Percentiles rank a stretch among this genome's conserved stretches.
Conservation (phyloP, 2,888 invertebrate genomes). For the Cremastobaeus sp. region DNA sequence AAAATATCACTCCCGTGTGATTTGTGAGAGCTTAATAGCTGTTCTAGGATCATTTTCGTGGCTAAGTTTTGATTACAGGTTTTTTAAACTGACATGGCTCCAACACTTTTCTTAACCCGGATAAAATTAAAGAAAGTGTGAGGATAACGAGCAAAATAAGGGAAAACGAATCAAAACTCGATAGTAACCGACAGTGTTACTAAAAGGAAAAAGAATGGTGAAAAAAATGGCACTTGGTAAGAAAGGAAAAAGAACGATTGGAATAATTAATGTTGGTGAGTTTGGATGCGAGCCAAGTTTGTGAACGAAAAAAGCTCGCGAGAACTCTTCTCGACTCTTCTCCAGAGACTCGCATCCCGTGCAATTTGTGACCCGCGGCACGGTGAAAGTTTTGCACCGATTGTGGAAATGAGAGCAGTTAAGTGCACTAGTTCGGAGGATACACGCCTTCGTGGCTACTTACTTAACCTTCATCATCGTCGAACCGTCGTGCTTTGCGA, state of each 20-base stretch:
- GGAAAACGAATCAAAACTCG: slow-evolving; percentile 52
- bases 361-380: slow-evolving; percentile 62
- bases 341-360: slow-evolving; percentile 58
- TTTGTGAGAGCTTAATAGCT: too few species aligned
- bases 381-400: slow-evolving; percentile 40
- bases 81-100: slow-evolving; percentile 26
- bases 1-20: too few species aligned
- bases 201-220: slow-evolving; percentile 47
- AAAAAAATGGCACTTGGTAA: slow-evolving; percentile 54
- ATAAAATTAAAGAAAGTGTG: slow-evolving; percentile 51
- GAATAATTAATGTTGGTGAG: slow-evolving; percentile 73
- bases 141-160: slow-evolving; percentile 39
- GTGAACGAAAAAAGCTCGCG: slow-evolving; percentile 54
- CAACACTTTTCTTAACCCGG: slow-evolving; percentile 35
- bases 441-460: slow-evolving; percentile 66
- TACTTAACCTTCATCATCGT: slow-evolving; percentile 93
- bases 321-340: slow-evolving; percentile 27
- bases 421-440: slow-evolving; percentile 15
- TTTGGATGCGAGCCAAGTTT: slow-evolving; percentile 71
- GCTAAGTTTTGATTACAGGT: too few species aligned
- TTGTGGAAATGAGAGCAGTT: slow-evolving; percentile 41
- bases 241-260: slow-evolving; percentile 62
- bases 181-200: slow-evolving; percentile 39
- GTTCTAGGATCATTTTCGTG: too few species aligned
- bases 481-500: slow-evolving; percentile 95